Base-by-base conservation (phyloP, 2,888 invertebrate species). In the Yponomeuta malinellus region DNA sequence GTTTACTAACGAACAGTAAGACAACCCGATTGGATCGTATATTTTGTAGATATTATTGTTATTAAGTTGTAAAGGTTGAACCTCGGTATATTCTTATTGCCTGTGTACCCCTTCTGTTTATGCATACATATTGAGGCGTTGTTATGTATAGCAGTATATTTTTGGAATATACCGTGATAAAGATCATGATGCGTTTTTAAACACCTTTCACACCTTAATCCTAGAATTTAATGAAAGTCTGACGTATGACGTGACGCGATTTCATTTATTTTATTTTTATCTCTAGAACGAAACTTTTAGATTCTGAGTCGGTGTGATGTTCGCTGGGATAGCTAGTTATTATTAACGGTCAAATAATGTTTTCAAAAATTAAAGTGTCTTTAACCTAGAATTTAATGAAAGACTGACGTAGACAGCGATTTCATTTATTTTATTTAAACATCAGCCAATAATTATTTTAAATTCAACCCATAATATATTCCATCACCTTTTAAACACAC, bases 71-170 rank as follows among this genome's bases (percentile, higher is more conserved):
- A 59, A 59, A 59, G 52, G 52, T 59, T 15, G 15, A 59, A 59
- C 52, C 52, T 59, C 52, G 52, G 52, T 59, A 15, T 59, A 59
- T 59, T 59, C 12, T 59, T 15, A 43, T 9, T 59, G 15, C 9
- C 43, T 59, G 52, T 59, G 15, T 15, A 12, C 52, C 52, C 52
- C 15, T 59, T 15, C 52, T 59, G 52, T 59, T 59, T 59, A 59
- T 59, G 52, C 52, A 59, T 59, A 59, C 52, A 64, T 64, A 64
- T 8, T 64, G 29, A 80, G 84, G 76, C 81, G 86, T 88, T 86
- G 86, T 88, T 86, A 86, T 85, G 83, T 86, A 86, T 83, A 87
- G 85, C 89, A 86, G 88, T 89, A 90, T 90, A 90, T 90, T 90
- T 90, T 31, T 90, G 87, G 88, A 90, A 88, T 90, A 89, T 88